A percentile compares a stretch with the other conserved stretches of the same genome.
Evolutionary conservation across 2,797 vertebrate genomes (phyloP).

Genomic region (Clarias fuscus): DNA sequence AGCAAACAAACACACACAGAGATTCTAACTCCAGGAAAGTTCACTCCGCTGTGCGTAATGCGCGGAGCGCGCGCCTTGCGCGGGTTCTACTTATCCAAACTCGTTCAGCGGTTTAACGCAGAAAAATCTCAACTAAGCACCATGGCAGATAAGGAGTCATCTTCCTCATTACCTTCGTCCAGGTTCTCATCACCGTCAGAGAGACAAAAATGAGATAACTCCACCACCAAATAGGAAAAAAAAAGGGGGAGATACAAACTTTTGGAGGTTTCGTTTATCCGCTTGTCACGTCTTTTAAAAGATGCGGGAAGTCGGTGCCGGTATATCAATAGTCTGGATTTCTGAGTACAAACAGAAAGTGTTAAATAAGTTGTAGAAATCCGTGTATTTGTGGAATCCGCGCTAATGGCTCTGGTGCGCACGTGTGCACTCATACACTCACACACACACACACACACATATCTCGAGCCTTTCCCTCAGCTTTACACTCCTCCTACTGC

Average conservation of each 20-base stretch:
- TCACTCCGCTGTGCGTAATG: slow-evolving; percentile 4
- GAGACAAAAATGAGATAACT: background rate
- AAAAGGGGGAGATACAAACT: background rate
- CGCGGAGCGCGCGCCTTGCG: background rate
- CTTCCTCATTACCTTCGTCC: background rate
- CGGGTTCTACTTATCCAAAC: background rate
- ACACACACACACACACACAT: background rate
- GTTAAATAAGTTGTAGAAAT: background rate
- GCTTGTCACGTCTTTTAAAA: background rate
- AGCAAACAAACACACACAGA: background rate
- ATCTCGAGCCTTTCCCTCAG: slow-evolving; percentile 3
- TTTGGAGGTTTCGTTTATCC: background rate
- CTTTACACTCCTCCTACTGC: slow-evolving; percentile 27
- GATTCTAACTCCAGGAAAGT: background rate
- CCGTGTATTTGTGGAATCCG: slow-evolving; percentile 1
- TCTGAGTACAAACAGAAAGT: background rate
- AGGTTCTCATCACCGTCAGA: background rate
- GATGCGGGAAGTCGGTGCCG: background rate
- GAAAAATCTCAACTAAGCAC: background rate
- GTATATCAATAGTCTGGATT: background rate
- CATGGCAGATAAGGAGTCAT: background rate
- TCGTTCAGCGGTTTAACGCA: background rate
- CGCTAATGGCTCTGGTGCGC: background rate
- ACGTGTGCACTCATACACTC: slow-evolving; percentile 6
- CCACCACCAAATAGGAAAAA: background rate